Evolutionary conservation across 2,113 vertebrate genomes (phyloP), one percentile per base, ranked within the genome.

Genomic region (Chaenogobius annularis): DNA sequence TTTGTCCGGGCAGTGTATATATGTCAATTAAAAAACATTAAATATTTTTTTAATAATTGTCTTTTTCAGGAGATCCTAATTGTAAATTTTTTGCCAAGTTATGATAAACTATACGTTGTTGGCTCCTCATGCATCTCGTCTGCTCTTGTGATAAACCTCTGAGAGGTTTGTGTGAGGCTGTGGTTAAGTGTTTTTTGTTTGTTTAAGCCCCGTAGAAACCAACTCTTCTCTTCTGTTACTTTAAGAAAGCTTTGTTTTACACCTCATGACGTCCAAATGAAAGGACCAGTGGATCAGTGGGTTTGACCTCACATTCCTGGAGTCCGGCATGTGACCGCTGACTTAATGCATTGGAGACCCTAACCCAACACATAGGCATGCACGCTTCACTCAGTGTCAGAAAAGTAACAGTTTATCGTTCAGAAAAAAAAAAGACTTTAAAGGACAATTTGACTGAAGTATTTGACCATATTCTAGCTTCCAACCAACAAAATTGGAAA

Each of bases 321-420:
- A 44, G 48, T 8, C 35, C 0, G 40, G 20, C 85, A 88, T 88
- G 78, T 82, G 81, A 86, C 77, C 52, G 55, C 56, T 74, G 65
- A 59, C 9, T 8, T 40, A 61, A 74, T 59, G 15, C 46, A 19
- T 31, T 8, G 26, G 13, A 14, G 15, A 43, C 44, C 7, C 37
- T 1, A 9, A 40, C 37, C 48, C 19, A 58, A 13, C 56, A 35
- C 13, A 35, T 13, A 26, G 13, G 22, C 23, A 23, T 61, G 26
- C 13, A 61, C 58, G 23, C 55, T 19, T 14, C 20, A 58, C 1
- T 2, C n/a, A 10, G 50, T 5, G 37, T 3, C 37, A 9, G 8
- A 40, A 40, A 9, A 40, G 37, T 40, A 40, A 40, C 37, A 40
- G 26, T 31, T 9, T 40, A 40, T 40, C 37, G 8, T 40, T 40